These are phyloP conservation scores for Acrobasis repandana DNA, from an alignment of 2,888 invertebrate genomes.

Conservation along the genomic window DNA sequence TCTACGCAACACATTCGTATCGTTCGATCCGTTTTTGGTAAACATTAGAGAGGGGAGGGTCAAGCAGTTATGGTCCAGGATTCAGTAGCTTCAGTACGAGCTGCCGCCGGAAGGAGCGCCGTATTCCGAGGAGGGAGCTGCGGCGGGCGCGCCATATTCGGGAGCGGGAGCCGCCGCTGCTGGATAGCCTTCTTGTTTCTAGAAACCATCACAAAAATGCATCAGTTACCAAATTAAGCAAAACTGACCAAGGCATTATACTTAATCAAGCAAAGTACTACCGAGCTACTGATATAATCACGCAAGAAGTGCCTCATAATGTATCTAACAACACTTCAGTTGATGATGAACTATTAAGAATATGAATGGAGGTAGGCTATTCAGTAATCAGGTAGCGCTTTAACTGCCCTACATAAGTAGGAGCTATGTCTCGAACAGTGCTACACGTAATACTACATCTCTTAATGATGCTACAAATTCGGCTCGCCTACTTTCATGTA, in stretches of 20 bases:
- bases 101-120: constrained; percentile 78
- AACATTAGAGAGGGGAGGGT: constrained; percentile 41
- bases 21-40: constrained; percentile 31
- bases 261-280: no score
- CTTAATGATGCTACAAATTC: constrained; percentile 14
- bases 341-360: not conserved
- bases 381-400: not conserved
- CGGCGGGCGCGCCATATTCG: constrained; percentile 76
- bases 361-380: not conserved
- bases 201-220: constrained; percentile 38
- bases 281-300: no score
- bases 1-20: constrained; percentile 25
- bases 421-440: not conserved
- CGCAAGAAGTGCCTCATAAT: no score
- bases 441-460: constrained; percentile 1
- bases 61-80: constrained; percentile 43
- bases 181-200: constrained; percentile 84
- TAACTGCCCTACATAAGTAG: not conserved
- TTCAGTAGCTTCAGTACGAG: constrained; percentile 42
- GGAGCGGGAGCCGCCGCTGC: constrained; percentile 66
- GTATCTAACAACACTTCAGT: not conserved
- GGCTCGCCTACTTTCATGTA: constrained; percentile 36
- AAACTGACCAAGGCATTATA: no score
- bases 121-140: constrained; percentile 82
- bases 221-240: no score